Evolutionary conservation across 2,797 vertebrate genomes (phyloP).

Genomic region (Scolopax rusticola): DNA sequence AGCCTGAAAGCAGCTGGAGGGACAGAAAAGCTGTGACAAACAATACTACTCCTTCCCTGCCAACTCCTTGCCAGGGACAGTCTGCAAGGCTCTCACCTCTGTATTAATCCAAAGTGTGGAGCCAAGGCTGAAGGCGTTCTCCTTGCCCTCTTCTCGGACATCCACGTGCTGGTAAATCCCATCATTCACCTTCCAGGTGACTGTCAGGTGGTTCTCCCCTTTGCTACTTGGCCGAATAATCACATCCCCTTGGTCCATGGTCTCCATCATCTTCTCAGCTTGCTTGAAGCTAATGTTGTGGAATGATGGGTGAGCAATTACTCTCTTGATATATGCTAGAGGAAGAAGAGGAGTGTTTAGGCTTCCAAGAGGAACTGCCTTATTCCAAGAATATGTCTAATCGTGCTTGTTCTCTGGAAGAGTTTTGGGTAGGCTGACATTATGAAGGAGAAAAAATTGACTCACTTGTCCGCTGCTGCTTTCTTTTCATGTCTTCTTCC

Average conservation of each 20-base stretch:
- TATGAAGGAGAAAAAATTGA: not conserved
- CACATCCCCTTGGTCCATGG: conserved; percentile 97
- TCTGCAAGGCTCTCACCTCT: conserved; percentile 82
- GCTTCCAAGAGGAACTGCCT: not conserved
- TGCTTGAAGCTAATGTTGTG: conserved; percentile 99
- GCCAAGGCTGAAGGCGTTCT: conserved; percentile 98
- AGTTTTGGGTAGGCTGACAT: not conserved
- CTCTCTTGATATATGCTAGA: conserved; percentile 96
- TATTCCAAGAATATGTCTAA: not conserved
- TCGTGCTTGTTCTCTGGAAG: not conserved
- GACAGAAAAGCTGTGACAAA: not conserved
- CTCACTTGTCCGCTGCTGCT: conserved; percentile 96
- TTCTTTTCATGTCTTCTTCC: conserved; percentile 95
- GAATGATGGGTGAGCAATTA: conserved; percentile 98
- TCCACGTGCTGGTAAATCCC: conserved; percentile 98
- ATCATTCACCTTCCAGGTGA: conserved; percentile 98
- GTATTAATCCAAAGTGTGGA: conserved; percentile 97
- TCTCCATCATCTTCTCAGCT: conserved; percentile 99
- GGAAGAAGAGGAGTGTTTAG: not conserved
- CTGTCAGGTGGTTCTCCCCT: conserved; percentile 96
- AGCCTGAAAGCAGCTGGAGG: not conserved
- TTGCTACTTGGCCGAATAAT: conserved; percentile 99
- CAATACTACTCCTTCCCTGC: not conserved
- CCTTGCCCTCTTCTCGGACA: conserved; percentile 96
- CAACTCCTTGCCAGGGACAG: not conserved